Evolutionary conservation across 92 coral and sea anemone species (phyloP).

Genomic region (Parazoanthus atlanticus): DNA sequence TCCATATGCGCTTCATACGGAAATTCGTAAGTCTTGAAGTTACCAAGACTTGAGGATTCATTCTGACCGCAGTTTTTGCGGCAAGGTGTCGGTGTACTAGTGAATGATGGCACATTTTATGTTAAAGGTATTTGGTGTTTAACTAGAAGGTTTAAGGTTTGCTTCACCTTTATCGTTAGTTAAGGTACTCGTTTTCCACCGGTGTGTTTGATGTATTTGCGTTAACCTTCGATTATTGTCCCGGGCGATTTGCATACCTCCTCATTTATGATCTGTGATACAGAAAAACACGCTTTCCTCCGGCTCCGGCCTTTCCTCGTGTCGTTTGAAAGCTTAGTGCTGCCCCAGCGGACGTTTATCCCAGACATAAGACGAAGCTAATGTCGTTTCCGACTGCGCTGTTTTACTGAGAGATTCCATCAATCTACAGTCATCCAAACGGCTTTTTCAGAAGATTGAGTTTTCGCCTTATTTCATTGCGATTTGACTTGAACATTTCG

Average conservation of each 20-base stretch:
- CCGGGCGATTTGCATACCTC: conserved; percentile 17
- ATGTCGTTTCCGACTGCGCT: conserved; percentile 24
- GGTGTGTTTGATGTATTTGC: not conserved
- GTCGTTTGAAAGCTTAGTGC: not conserved
- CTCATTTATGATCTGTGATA: conserved; percentile 29
- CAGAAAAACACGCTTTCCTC: not conserved
- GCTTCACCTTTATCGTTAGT: not conserved
- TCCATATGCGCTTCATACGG: not conserved
- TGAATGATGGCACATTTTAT: conserved; percentile 7
- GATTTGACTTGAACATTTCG: not conserved
- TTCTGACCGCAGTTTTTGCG: conserved; percentile 8
- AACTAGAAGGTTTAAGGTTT: not conserved
- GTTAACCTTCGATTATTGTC: conserved; percentile 1
- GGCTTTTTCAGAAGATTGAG: not conserved
- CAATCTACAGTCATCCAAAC: not conserved
- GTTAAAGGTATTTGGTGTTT: not conserved
- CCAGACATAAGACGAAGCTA: not conserved
- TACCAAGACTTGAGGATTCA: conserved; percentile 15
- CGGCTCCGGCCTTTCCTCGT: not conserved
- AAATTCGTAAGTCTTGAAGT: conserved; percentile 16
- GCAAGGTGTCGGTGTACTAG: conserved; percentile 2
- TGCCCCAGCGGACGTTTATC: conserved; percentile 20
- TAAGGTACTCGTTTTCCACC: not conserved
- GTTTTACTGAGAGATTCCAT: conserved; percentile 2
- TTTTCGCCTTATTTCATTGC: conserved; percentile 14